These are phyloP conservation scores for Agapornis canus DNA, from an alignment of 2,797 vertebrate species.

Conservation along the genomic window DNA sequence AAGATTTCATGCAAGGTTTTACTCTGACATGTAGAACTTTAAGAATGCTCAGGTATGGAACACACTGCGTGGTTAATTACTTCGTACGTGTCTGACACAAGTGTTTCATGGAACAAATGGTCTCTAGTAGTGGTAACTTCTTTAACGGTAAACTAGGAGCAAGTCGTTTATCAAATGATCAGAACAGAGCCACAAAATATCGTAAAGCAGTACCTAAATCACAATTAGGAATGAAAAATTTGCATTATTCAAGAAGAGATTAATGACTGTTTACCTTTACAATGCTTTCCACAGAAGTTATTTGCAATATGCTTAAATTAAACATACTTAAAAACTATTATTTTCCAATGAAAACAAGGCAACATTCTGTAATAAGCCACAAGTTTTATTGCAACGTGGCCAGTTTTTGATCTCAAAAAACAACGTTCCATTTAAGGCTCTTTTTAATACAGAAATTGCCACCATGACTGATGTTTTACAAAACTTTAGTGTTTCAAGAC, in stretches of 20 bases:
- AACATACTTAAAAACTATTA: constrained; percentile 52
- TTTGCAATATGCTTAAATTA: constrained; percentile 65
- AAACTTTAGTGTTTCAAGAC: constrained; percentile 85
- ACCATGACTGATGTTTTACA: constrained; percentile 81
- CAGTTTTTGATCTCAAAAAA: constrained; percentile 88
- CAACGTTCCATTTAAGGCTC: constrained; percentile 91
- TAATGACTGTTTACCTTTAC: constrained; percentile 62
- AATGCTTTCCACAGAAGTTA: constrained; percentile 65
- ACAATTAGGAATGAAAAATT: constrained; percentile 52
- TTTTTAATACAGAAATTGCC: constrained; percentile 86
- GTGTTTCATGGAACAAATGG: constrained; percentile 52
- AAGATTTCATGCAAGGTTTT: constrained; percentile 23
- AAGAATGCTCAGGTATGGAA: constrained; percentile 60
- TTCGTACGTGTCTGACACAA: constrained; percentile 23
- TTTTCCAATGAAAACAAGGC: constrained; percentile 82
- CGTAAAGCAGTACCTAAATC: constrained; percentile 51
- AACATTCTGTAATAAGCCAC: constrained; percentile 86
- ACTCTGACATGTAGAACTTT: constrained; percentile 64
- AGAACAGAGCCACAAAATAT: constrained; percentile 51
- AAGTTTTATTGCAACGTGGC: constrained; percentile 95
- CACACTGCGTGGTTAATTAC: neutral
- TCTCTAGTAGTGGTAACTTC: constrained; percentile 58
- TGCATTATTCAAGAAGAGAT: constrained; percentile 65
- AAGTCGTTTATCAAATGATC: constrained; percentile 51
- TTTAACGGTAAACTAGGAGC: constrained; percentile 41